Base-by-base conservation (phyloP, 2,888 invertebrate genomes). In the Tetranychus truncatus region DNA sequence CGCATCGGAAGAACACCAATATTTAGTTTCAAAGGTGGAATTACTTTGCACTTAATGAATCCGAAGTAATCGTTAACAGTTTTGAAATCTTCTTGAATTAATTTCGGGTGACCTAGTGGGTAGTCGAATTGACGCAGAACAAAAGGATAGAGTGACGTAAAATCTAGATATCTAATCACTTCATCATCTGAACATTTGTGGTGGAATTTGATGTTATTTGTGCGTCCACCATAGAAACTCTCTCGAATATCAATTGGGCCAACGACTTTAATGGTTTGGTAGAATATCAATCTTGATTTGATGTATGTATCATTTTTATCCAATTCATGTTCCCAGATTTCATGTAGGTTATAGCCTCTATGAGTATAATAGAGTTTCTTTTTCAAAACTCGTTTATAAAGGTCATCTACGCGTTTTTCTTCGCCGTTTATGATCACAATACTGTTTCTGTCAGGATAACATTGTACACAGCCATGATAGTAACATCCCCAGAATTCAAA, bases 151-250 rank as follows among this genome's bases (percentile, higher is more conserved):
- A 81, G 66, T 1, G 77, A 77, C 0, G 77, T 78, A 21, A 80
- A 79, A 45, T 80, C 80, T 6, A 78, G 66, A 73, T 81, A 80
- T 18, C 76, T 76, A 9, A 80, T 80, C 72, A 77, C 72, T 75
- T 80, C 79, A 15, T 75, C 74, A 4, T 20, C 75, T 2, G 75
- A n/a, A 0, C 74, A 77, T 67, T 80, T 78, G 66, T 79, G 76
- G 66, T 78, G 78, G 7, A 81, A 65, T 44, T 79, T 75, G 76
- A 80, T 76, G 6, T 79, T 78, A 73, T 80, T 79, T 1, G 80
- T 80, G n/a, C 80, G 21, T 0, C 80, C 81, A 4, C 80, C 80
- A 77, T 73, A 80, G 72, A 81, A 80, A 15, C 78, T 78, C 75
- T 80, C 80, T 55, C 79, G 72, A 8, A 69, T n/a, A 8, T 69